A percentile compares a stretch with the other conserved stretches of the same genome.
phyloP scores from a whole-genome alignment of 2,113 vertebrate genomes.

The Panthera uncia region DNA sequence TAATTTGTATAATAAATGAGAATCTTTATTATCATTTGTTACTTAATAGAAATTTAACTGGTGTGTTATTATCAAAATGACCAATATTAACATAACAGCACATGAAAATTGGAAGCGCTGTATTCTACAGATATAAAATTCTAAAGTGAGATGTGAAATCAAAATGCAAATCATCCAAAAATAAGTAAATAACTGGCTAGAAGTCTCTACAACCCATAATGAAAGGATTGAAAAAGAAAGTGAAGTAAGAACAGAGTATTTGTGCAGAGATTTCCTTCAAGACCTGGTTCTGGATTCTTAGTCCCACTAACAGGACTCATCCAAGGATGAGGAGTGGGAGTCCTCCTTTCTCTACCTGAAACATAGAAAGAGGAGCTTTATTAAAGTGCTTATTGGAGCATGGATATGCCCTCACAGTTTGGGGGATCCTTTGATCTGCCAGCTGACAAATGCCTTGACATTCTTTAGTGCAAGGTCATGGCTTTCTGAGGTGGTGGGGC shows the following conservation, averaged over 20 bases:
- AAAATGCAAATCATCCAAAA: slow-evolving; percentile 16
- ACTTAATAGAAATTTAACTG: not conserved
- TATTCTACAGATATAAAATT: slow-evolving; percentile 9
- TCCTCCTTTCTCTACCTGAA: not conserved
- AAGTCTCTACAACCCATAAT: not conserved
- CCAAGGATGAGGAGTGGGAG: not conserved
- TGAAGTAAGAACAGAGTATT: not conserved
- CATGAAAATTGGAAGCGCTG: not conserved
- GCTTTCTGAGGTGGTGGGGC: not conserved
- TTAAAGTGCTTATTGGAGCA: not conserved
- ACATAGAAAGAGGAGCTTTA: not conserved
- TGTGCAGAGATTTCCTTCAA: not conserved
- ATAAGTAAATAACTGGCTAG: not conserved
- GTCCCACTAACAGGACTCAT: not conserved
- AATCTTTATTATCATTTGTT: slow-evolving; percentile 42
- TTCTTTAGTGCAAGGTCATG: not conserved
- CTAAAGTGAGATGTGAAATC: not conserved
- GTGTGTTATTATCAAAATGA: slow-evolving; percentile 9
- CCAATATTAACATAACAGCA: not conserved
- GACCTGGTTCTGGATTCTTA: not conserved
- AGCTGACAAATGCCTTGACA: not conserved
- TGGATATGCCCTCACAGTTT: not conserved
- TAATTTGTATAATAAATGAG: not conserved
- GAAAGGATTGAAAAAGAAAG: not conserved
- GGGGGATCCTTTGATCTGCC: not conserved